Conservation (phyloP, 2,797 vertebrate genomes). For the Otolemur crassicaudatus region DNA sequence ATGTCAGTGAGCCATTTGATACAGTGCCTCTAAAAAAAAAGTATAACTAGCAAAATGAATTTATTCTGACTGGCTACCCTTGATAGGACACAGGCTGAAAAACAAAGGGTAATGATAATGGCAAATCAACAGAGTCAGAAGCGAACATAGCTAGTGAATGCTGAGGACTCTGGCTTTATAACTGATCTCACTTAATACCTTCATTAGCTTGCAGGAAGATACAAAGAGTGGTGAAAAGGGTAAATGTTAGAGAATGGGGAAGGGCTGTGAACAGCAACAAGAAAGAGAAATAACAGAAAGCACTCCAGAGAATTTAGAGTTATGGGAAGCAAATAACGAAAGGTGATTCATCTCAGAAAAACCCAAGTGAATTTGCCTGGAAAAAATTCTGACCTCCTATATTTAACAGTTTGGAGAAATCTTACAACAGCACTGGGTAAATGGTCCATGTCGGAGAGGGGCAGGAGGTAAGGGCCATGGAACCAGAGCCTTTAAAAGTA, state of each 20-base stretch:
- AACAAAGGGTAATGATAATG: slow-evolving; percentile 37
- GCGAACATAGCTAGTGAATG: not conserved
- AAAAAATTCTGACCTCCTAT: not conserved
- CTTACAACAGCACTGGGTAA: not conserved
- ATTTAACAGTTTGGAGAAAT: not conserved
- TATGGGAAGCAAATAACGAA: not conserved
- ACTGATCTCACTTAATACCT: slow-evolving; percentile 49
- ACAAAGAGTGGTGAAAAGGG: not conserved
- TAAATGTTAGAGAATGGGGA: not conserved
- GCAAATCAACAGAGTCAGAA: slow-evolving; percentile 24
- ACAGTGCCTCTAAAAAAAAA: slow-evolving; percentile 56
- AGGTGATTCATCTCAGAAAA: not conserved
- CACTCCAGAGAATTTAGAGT: not conserved
- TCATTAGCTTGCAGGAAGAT: slow-evolving; percentile 9
- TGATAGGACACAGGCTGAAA: slow-evolving; percentile 45
- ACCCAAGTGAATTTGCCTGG: not conserved
- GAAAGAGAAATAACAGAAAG: not conserved
- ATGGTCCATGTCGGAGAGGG: too few species aligned
- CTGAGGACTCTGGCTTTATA: slow-evolving; percentile 31
- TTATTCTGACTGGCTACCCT: slow-evolving; percentile 53
- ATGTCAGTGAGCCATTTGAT: slow-evolving; percentile 61
- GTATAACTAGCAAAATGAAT: slow-evolving; percentile 58
- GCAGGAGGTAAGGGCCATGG: rapidly evolving
- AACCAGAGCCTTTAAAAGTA: not conserved
- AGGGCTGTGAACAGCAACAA: not conserved